Evolutionary conservation across 2,797 vertebrate genomes (phyloP).

Genomic region (Diplodus sargus): DNA sequence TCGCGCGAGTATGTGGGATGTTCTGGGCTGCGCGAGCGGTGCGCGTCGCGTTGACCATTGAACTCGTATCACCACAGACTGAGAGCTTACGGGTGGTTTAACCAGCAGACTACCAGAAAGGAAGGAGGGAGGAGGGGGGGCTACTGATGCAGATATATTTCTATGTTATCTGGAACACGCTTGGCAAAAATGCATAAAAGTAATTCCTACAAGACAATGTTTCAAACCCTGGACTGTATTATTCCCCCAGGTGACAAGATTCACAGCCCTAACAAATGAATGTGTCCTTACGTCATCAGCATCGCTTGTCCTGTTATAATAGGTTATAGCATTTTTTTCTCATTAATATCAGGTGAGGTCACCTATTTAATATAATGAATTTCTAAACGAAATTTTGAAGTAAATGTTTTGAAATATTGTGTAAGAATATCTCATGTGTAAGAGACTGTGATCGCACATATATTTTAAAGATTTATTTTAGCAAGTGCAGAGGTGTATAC

Average conservation of each 20-base stretch:
- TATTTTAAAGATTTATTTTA: neutral
- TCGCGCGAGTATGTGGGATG: conserved; percentile 77
- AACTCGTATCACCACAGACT: conserved; percentile 58
- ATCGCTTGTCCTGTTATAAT: conserved; percentile 41
- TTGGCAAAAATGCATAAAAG: neutral
- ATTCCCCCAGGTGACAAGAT: conserved; percentile 42
- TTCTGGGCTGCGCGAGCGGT: conserved; percentile 66
- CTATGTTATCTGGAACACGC: neutral
- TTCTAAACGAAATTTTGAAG: conserved; percentile 18
- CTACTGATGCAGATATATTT: neutral
- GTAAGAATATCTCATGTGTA: neutral
- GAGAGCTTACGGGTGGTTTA: conserved; percentile 57
- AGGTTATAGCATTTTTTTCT: neutral
- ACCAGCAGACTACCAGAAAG: conserved; percentile 15
- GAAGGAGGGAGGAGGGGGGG: neutral
- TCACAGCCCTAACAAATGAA: conserved; percentile 41
- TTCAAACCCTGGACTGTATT: neutral
- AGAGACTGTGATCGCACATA: neutral
- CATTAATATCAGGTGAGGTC: neutral
- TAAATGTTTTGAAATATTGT: neutral
- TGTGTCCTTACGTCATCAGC: conserved; percentile 62
- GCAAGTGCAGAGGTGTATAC: neutral
- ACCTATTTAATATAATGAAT: neutral
- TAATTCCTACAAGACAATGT: neutral
- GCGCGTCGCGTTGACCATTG: conserved; percentile 75